Base-by-base conservation (phyloP, 2,797 vertebrate species). In the Acestrorhynchus altus region DNA sequence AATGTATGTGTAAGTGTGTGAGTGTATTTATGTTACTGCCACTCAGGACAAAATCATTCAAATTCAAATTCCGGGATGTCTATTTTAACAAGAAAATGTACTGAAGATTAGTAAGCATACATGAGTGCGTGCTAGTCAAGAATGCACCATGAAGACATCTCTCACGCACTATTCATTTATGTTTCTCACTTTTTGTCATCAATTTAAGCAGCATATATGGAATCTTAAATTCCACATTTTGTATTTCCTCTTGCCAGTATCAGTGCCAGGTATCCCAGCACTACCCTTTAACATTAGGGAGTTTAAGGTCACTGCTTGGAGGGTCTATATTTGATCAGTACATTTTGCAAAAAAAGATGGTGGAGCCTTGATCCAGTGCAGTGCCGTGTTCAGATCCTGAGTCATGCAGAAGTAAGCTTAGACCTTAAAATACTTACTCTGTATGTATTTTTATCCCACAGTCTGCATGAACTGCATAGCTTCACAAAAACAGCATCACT, bases 401-500 rank as follows among this genome's bases (percentile, higher is more conserved):
- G 72, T 65, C 77, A 82, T 78, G 18, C 18, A 52, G 59, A 78
- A 57, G 57, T 68, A 28, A 42, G 72, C 31, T 56, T 69, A 56
- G 78, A 79, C 46, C 42, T 81, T 75, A 84, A 85, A 77, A 85
- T 74, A 73, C 64, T 8, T 61, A 64, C 16, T 78, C 42, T 74
- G 40, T 15, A 65, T 65, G 49, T 84, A 82, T 82, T 71, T 84
- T 79, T 86, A 86, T 75, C 80, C 35, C 67, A 51, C 39, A 20
- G 74, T 64, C 76, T 71, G 68, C 51, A 51, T 75, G 76, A 40
- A 26, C 72, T 54, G 64, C 72, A 70, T 69, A 67, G 46, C 72
- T 80, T 49, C 22, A 66, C 63, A 78, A 78, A 68, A 57, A 75
- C 18, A 52, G 65, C 57, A 56, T 51, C n/a, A 47, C 47, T 72